phyloP scores from a whole-genome alignment of 2,888 invertebrate species.

The Endotricha flammealis region DNA sequence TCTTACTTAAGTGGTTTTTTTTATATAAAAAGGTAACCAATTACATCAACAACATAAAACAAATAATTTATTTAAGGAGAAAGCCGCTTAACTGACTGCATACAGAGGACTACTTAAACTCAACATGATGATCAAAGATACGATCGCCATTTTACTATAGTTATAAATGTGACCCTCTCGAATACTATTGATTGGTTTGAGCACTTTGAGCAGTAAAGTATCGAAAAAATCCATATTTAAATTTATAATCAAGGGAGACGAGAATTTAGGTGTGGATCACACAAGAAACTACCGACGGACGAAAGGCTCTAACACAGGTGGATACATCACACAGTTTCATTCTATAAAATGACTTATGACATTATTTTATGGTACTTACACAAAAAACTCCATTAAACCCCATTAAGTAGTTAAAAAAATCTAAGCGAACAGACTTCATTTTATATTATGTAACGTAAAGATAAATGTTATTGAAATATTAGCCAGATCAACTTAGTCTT shows the following conservation, averaged over 20 bases:
- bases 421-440: no score
- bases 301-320: no score
- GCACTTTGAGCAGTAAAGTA: conserved; percentile 36
- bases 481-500: no score
- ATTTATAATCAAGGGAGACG: conserved; percentile 47
- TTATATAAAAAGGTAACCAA: neutral
- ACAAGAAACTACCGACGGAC: no score
- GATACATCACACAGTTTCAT: no score
- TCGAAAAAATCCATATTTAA: conserved; percentile 46
- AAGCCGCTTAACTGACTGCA: conserved; percentile 12
- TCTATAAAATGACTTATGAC: no score
- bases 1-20: no score
- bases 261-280: conserved; percentile 28
- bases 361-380: no score
- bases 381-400: no score
- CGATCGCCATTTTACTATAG: conserved; percentile 18
- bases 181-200: conserved; percentile 40
- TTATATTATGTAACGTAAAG: no score
- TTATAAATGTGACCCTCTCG: conserved; percentile 24
- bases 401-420: no score
- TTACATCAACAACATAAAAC: conserved; percentile 1
- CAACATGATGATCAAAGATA: conserved; percentile 18
- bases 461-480: no score
- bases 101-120: conserved; percentile 18
- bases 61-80: conserved; percentile 6